phyloP scores from a whole-genome alignment of 2,888 invertebrate species.

The Agonopterix alstromeriana region DNA sequence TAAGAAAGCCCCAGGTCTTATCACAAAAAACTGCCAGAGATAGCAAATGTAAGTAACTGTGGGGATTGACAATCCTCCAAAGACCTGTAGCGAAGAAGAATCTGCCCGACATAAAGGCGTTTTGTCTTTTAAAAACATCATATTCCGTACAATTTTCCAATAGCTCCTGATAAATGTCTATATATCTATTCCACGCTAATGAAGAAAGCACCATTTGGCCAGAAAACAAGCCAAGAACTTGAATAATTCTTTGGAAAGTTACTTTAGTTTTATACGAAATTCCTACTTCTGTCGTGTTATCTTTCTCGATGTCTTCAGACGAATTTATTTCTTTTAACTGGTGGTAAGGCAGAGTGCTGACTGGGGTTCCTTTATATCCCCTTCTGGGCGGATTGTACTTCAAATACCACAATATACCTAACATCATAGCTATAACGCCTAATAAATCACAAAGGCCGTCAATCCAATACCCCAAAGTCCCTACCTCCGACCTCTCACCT shows the following conservation, averaged over 20 bases:
- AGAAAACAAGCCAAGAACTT: conserved; percentile 80
- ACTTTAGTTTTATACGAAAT: conserved; percentile 82
- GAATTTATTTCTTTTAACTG: conserved; percentile 62
- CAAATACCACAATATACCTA: conserved; percentile 82
- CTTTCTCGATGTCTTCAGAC: conserved; percentile 63
- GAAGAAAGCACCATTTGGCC: conserved; percentile 86
- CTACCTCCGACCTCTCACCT: conserved; percentile 88
- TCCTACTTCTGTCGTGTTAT: conserved; percentile 61
- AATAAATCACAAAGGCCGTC: conserved; percentile 89
- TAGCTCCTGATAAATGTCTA: conserved; percentile 86
- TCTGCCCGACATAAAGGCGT: conserved; percentile 81
- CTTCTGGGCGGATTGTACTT: conserved; percentile 84
- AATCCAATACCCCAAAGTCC: conserved; percentile 87
- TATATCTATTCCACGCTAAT: conserved; percentile 89
- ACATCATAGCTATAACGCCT: conserved; percentile 83
- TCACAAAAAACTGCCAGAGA: conserved; percentile 88
- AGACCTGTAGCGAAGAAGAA: conserved; percentile 84
- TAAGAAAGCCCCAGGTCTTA: conserved; percentile 86
- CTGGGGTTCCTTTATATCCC: conserved; percentile 80
- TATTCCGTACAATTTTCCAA: conserved; percentile 79
- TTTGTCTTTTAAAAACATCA: conserved; percentile 67
- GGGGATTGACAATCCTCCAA: conserved; percentile 89
- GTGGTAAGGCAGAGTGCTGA: conserved; percentile 74
- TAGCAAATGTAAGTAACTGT: conserved; percentile 84
- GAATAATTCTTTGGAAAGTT: conserved; percentile 79